Evolutionary conservation across 2,113 vertebrate species (phyloP).

Genomic region (Echinops telfairi): DNA sequence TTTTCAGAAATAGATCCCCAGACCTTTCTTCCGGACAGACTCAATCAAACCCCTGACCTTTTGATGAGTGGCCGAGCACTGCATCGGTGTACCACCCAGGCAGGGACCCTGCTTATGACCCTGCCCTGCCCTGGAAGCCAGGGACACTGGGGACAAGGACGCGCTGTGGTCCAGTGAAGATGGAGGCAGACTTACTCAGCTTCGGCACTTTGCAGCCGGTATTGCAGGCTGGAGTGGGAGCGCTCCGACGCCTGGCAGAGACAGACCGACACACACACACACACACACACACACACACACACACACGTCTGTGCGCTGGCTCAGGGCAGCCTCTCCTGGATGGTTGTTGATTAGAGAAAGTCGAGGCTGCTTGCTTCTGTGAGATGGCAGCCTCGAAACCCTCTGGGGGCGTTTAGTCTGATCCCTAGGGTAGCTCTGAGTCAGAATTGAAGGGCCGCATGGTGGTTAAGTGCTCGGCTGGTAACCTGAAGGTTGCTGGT

Average conservation of each 20-base stretch:
- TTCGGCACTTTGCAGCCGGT: rapidly evolving
- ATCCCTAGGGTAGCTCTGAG: no score
- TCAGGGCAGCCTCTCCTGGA: no score
- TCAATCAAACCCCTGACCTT: background rate
- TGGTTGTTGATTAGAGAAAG: no score
- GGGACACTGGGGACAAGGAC: rapidly evolving
- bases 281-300: no score
- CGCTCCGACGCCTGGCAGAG: no score
- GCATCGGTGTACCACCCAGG: background rate
- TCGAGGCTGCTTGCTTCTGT: no score
- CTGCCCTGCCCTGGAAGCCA: rapidly evolving
- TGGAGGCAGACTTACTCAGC: rapidly evolving
- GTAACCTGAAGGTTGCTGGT: no score
- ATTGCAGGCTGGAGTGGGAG: rapidly evolving
- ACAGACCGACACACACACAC: rapidly evolving
- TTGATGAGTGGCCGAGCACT: background rate
- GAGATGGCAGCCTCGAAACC: no score
- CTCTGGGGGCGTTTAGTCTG: no score
- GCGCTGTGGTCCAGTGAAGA: rapidly evolving
- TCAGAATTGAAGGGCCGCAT: no score
- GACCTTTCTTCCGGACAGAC: background rate
- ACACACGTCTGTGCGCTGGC: rapidly evolving
- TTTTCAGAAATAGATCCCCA: background rate
- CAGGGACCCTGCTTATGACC: background rate
- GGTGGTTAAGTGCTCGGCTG: no score